Evolutionary conservation across 2,888 invertebrate species (phyloP), one percentile per base, ranked within the genome.

Genomic region (Oeneis ivallda): DNA sequence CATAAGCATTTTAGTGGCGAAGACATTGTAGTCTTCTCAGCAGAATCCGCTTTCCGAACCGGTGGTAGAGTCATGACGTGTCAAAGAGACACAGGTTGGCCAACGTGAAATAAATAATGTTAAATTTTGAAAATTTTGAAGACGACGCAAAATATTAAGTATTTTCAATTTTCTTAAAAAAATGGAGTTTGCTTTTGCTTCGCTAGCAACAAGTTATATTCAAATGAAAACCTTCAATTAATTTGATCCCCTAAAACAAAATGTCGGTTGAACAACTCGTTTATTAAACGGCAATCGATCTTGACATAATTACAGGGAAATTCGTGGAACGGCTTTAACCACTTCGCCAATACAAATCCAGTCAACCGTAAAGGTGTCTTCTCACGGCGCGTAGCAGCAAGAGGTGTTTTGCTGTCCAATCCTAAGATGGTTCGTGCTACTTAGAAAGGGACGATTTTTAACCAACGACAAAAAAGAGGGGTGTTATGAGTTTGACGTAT

Each of bases 271-370:
- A 61, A 61, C 43, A 47, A 54, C 47, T 59, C 34, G 62, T 65
- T 62, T 65, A 57, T 34, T 43, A 52, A 32, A 60, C 13, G 52
- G 54, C n/a, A 53, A 45, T 11, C 13, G 57, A 61, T 61, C 59
- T 65, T 63, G 61, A 66, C 66, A 52, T 45, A 11, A 62, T 66
- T 53, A 50, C 47, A 32, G 50, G 13, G 17, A 60, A 64, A 52
- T 62, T 67, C 62, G 56, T 47, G 65, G 65, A 64, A 62, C 11
- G 26, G 26, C 9, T 41, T 54, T 45, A 17, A 13, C 8, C 19
- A 53, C 62, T 53, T 63, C 10, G 19, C 32, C 32, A n/a, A 58
- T 53, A 53, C 41, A 52, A 59, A 47, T 19, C 32, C 53, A 63
- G 47, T n/a, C 53, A 34, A 39, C 47, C 58, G 37, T 52, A 6